Evolutionary conservation across 2,113 vertebrate species (phyloP), one percentile per base, ranked within the genome.

Genomic region (Chroicocephalus ridibundus): DNA sequence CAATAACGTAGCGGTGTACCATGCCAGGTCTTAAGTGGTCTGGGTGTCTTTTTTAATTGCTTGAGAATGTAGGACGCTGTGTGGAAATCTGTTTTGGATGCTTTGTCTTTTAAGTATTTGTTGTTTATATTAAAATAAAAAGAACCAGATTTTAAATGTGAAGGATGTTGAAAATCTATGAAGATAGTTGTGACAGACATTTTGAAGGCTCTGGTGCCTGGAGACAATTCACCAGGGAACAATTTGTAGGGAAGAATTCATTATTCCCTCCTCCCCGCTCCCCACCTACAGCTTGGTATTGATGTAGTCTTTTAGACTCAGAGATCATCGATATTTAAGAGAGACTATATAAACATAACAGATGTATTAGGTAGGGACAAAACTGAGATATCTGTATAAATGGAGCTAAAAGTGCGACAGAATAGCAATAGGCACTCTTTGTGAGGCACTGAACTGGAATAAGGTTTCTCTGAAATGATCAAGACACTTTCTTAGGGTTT

Each of bases 71-170:
- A 70, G 65, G 15, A 64, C 14, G 20, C 13, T 55, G 10, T 34
- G 15, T 54, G 77, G 54, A 86, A 89, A 78, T 57, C 47, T 75
- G 38, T 42, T 94, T 88, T 0, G 1, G 46, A 52, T 79, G 88
- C 74, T 91, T 88, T 86, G 46, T 8, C 15, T 90, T 92, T 69
- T 71, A 26, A 69, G 32, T 85, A 46, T 86, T 92, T 92, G 7
- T 80, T 90, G 51, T 80, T 88, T 72, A 47, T 65, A 80, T 82
- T 77, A 78, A 80, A 92, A 95, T 64, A 81, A 93, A 95, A 71
- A 55, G 61, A 87, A 75, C 62, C 4, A 8, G 2, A 69, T 85
- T 47, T 70, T 82, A 82, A 72, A n/a, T 69, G 64, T 52, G 51
- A 76, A 27, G 22, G 58, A n/a, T 74, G 42, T n/a, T 90, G 94